A percentile compares a stretch with the other conserved stretches of the same genome.
Conservation (phyloP, 1,140 invertebrate species). For the Steinernema feltiae region DNA sequence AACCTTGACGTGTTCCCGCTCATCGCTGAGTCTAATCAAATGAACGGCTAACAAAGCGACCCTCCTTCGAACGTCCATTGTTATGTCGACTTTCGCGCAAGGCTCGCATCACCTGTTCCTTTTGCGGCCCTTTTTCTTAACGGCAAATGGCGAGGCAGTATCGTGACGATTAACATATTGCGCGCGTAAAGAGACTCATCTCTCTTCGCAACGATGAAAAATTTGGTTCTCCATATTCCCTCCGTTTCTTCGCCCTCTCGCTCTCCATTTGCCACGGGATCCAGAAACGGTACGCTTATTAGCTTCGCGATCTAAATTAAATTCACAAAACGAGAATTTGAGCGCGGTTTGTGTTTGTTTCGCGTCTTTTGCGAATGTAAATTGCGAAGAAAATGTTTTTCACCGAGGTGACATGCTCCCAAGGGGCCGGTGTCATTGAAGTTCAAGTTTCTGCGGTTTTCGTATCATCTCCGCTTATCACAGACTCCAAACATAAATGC, state of each 20-base stretch:
- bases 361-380: background rate
- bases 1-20: background rate
- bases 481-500: too few species aligned
- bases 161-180: background rate
- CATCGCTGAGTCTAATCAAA: background rate
- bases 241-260: too few species aligned
- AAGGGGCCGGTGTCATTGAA: too few species aligned
- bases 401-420: too few species aligned
- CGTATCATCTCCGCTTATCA: too few species aligned
- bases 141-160: background rate
- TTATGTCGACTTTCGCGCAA: background rate
- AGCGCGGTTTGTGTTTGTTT: background rate
- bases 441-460: too few species aligned
- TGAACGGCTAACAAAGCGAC: background rate
- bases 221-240: background rate
- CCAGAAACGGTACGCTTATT: background rate
- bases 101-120: background rate
- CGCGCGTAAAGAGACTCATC: background rate
- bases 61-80: background rate
- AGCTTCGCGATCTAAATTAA: background rate
- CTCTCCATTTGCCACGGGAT: background rate
- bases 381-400: background rate
- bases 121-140: background rate
- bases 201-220: background rate
- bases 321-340: background rate